Conservation (phyloP, 1,140 invertebrate species). For the Elysia chlorotica region DNA sequence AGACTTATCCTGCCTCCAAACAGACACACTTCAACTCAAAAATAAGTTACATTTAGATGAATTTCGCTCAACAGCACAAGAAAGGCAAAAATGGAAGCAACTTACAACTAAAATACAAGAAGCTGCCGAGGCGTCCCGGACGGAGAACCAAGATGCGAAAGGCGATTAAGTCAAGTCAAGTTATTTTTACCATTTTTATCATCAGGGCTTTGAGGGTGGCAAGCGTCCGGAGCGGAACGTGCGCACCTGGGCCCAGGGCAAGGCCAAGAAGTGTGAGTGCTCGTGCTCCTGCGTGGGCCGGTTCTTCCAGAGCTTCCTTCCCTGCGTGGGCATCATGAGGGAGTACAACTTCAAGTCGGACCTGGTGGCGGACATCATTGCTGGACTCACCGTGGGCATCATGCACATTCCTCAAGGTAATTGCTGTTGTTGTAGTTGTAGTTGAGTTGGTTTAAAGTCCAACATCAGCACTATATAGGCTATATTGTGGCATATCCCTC, state of each 20-base stretch:
- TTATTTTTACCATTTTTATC: background rate
- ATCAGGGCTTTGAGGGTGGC: conserved; percentile 40
- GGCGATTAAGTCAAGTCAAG: background rate
- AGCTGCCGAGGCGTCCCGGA: too few relatives aligned
- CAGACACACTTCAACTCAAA: too few relatives aligned
- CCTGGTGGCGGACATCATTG: conserved; percentile 60
- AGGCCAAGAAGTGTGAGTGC: conserved; percentile 41
- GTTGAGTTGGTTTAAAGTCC: background rate
- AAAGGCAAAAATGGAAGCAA: too few relatives aligned
- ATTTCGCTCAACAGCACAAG: too few relatives aligned
- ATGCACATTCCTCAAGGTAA: conserved; percentile 67
- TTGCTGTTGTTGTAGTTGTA: background rate
- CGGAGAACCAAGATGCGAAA: too few relatives aligned
- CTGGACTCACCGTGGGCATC: conserved; percentile 65
- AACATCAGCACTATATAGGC: too few relatives aligned
- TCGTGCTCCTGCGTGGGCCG: conserved; percentile 38
- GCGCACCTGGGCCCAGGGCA: conserved; percentile 27
- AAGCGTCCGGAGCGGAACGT: conserved; percentile 29
- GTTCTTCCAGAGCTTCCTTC: conserved; percentile 45
- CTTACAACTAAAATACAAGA: too few relatives aligned
- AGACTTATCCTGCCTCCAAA: too few relatives aligned
- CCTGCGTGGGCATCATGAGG: conserved; percentile 52
- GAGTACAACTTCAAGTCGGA: conserved; percentile 56
- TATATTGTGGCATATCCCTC: too few relatives aligned
- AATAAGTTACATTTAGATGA: too few relatives aligned